Evolutionary conservation across 2,888 invertebrate species (phyloP).

Genomic region (Sympetrum striolatum): DNA sequence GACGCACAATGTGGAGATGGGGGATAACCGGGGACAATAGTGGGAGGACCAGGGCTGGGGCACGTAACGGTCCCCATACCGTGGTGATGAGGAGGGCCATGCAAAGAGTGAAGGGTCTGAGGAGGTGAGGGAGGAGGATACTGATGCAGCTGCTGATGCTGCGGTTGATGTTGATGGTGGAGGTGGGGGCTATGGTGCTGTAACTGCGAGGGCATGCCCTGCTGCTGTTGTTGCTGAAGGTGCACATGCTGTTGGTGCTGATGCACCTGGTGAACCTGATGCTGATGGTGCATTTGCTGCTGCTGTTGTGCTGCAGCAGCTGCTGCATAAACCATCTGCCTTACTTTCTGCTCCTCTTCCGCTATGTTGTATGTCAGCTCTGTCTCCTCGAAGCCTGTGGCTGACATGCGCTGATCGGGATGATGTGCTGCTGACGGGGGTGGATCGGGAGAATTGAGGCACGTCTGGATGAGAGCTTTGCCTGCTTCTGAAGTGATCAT

Average conservation of each 20-base stretch:
- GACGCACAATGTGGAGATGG: slow-evolving; percentile 28
- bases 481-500: slow-evolving; percentile 99
- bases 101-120: slow-evolving; percentile 59
- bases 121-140: slow-evolving; percentile 55
- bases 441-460: slow-evolving; percentile 92
- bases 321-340: slow-evolving; percentile 88
- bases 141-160: slow-evolving; percentile 47
- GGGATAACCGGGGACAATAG: slow-evolving; percentile 42
- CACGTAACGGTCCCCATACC: slow-evolving; percentile 61
- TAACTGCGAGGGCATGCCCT: slow-evolving; percentile 60
- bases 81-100: slow-evolving; percentile 63
- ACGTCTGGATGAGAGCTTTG: slow-evolving; percentile 97
- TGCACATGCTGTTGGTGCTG: slow-evolving; percentile 64
- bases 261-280: slow-evolving; percentile 55
- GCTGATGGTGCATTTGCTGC: slow-evolving; percentile 28
- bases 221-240: slow-evolving; percentile 57
- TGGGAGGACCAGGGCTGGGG: slow-evolving; percentile 73
- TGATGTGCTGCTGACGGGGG: slow-evolving; percentile 63
- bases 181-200: slow-evolving; percentile 54
- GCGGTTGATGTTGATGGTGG: slow-evolving; percentile 51
- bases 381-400: slow-evolving; percentile 98
- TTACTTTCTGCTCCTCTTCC: slow-evolving; percentile 96
- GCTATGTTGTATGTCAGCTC: slow-evolving; percentile 96
- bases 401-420: slow-evolving; percentile 96
- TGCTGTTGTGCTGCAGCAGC: slow-evolving; percentile 61